These are phyloP conservation scores for Suncus etruscus DNA, from an alignment of 2,113 vertebrate species.

Conservation along the genomic window DNA sequence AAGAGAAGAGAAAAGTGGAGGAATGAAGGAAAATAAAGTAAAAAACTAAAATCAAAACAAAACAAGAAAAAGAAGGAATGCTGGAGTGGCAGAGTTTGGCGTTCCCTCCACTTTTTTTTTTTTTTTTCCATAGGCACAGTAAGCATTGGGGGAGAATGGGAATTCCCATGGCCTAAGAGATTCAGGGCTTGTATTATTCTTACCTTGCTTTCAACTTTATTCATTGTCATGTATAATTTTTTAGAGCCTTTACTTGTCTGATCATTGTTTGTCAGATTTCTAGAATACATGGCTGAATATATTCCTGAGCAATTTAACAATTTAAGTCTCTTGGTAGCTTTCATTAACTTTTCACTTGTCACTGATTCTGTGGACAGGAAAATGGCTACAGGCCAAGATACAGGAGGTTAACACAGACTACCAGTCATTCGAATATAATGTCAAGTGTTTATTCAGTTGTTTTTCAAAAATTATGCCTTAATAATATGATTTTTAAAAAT, in stretches of 20 bases:
- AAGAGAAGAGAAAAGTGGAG: too few species aligned
- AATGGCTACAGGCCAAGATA: slow-evolving; percentile 59
- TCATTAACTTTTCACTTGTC: slow-evolving; percentile 54
- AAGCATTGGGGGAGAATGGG: too few species aligned
- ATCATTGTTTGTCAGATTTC: slow-evolving; percentile 57
- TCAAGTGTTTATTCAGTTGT: slow-evolving; percentile 27
- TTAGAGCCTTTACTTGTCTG: neutral
- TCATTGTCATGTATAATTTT: neutral
- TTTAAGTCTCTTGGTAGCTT: slow-evolving; percentile 31
- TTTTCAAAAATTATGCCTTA: slow-evolving; percentile 45
- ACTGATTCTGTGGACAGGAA: slow-evolving; percentile 56
- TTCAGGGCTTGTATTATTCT: neutral
- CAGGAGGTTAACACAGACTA: slow-evolving; percentile 45
- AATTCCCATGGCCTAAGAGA: too few species aligned
- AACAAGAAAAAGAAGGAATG: too few species aligned
- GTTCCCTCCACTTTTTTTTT: too few species aligned
- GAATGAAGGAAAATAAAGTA: too few species aligned
- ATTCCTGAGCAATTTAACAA: slow-evolving; percentile 53
- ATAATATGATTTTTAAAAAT: slow-evolving; percentile 33
- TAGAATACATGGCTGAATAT: slow-evolving; percentile 32
- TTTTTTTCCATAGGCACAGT: too few species aligned
- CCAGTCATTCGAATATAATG: slow-evolving; percentile 57
- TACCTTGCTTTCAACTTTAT: slow-evolving; percentile 18
- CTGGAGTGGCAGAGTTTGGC: too few species aligned
- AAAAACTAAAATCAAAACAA: too few species aligned